Evolutionary conservation across 2,113 vertebrate species (phyloP).

Genomic region (Prietella phreatophila): DNA sequence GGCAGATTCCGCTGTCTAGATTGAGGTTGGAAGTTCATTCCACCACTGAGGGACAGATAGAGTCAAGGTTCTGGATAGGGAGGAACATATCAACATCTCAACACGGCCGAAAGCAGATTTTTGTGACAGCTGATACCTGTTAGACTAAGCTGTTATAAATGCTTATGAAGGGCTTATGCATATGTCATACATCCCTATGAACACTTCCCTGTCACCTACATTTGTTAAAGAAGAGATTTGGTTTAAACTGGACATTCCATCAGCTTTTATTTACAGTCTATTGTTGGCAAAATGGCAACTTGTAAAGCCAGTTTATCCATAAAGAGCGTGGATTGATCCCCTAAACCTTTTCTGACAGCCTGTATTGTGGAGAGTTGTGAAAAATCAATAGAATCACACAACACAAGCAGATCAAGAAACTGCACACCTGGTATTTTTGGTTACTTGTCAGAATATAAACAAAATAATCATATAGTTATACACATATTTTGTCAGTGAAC

Average conservation of each 20-base stretch:
- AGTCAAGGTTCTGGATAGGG: no score
- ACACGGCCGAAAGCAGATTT: not conserved
- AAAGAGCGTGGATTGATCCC: slow-evolving; percentile 80
- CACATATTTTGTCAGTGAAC: not conserved
- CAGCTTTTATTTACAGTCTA: slow-evolving; percentile 93
- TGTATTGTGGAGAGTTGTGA: slow-evolving; percentile 83
- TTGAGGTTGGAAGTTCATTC: no score
- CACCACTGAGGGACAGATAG: no score
- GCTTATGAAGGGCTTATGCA: not conserved
- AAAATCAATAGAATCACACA: slow-evolving; percentile 79
- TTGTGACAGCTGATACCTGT: not conserved
- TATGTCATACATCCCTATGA: not conserved
- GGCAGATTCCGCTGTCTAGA: no score
- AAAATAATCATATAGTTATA: not conserved
- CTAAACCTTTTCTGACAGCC: slow-evolving; percentile 76
- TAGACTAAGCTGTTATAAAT: not conserved
- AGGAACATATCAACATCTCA: not conserved
- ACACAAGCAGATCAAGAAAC: slow-evolving; percentile 80
- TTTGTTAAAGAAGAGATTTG: slow-evolving; percentile 75
- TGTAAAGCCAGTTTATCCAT: slow-evolving; percentile 87
- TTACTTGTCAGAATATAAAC: not conserved
- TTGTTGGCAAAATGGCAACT: slow-evolving; percentile 88
- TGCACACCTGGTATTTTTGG: slow-evolving; percentile 53
- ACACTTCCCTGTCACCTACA: not conserved
- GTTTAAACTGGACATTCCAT: slow-evolving; percentile 92